Percentiles rank a stretch among this genome's conserved stretches.
Conservation (phyloP, 2,888 invertebrate genomes). For the Phania funesta region DNA sequence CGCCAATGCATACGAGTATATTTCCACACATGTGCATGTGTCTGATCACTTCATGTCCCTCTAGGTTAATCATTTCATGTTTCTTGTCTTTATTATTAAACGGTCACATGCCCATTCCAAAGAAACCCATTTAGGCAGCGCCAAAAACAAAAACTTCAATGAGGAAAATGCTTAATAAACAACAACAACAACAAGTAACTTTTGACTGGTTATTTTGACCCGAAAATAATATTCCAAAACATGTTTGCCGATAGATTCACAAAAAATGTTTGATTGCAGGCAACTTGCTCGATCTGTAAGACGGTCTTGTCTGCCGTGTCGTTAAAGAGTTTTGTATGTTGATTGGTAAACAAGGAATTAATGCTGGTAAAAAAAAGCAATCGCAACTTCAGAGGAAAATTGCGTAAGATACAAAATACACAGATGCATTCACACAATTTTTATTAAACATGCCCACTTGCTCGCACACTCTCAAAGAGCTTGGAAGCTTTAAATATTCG, state of each 20-base stretch:
- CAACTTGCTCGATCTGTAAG: slow-evolving; percentile 7
- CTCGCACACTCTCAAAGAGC: background rate
- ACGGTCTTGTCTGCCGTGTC: background rate
- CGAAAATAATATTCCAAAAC: slow-evolving; percentile 58
- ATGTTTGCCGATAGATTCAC: slow-evolving; percentile 55
- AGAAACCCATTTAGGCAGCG: slow-evolving; percentile 22
- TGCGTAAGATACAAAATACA: slow-evolving; percentile 71
- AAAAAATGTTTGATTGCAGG: slow-evolving; percentile 45
- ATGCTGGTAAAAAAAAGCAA: slow-evolving; percentile 59
- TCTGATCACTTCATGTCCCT: background rate
- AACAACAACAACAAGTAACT: slow-evolving; percentile 16
- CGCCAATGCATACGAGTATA: too few species aligned
- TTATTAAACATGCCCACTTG: background rate
- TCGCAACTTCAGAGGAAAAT: slow-evolving; percentile 58
- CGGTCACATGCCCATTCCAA: slow-evolving; percentile 48
- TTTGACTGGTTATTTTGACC: slow-evolving; percentile 62
- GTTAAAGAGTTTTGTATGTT: slow-evolving; percentile 18
- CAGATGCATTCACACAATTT: background rate
- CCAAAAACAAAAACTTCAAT: slow-evolving; percentile 7
- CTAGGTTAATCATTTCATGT: slow-evolving; percentile 14
- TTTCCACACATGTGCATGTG: background rate
- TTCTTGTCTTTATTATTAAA: slow-evolving; percentile 31
- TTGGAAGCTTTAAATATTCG: background rate
- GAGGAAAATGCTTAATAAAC: slow-evolving; percentile 14
- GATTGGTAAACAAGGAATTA: slow-evolving; percentile 42